Evolutionary conservation across 2,113 vertebrate species (phyloP).

Genomic region (Meleagris gallopavo): DNA sequence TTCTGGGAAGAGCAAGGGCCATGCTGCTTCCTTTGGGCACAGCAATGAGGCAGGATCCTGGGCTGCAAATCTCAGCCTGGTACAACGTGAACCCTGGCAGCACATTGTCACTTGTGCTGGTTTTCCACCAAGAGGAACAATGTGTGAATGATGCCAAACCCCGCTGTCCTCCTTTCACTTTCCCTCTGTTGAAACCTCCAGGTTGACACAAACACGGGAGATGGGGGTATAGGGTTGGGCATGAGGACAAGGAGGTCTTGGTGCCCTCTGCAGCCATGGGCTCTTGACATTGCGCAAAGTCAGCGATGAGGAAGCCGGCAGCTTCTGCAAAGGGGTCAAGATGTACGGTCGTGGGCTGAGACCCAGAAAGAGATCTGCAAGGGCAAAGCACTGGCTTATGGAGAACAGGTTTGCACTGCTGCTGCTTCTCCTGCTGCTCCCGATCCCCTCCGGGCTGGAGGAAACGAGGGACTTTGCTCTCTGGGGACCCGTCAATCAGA

Average conservation of each 20-base stretch:
- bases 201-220: not conserved
- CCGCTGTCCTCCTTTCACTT: conserved; percentile 35
- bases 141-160: conserved; percentile 47
- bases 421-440: conserved; percentile 39
- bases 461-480: conserved; percentile 51
- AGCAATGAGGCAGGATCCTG: not conserved
- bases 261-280: not conserved
- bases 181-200: not conserved
- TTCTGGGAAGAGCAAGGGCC: not conserved
- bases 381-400: conserved; percentile 24
- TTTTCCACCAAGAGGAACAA: conserved; percentile 47
- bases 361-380: conserved; percentile 38
- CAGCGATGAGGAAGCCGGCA: not conserved
- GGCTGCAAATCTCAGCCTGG: not conserved
- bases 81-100: not conserved
- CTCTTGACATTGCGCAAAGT: not conserved
- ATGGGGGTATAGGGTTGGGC: not conserved
- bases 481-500: conserved; percentile 66
- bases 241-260: rapidly evolving
- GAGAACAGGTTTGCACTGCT: conserved; percentile 16
- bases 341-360: not conserved
- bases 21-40: rapidly evolving
- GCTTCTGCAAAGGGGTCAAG: conserved; percentile 58
- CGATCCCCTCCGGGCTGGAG: conserved; percentile 20
- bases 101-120: conserved; percentile 11